phyloP scores from a whole-genome alignment of 2,888 invertebrate species.

The Microdon myrmicae region DNA sequence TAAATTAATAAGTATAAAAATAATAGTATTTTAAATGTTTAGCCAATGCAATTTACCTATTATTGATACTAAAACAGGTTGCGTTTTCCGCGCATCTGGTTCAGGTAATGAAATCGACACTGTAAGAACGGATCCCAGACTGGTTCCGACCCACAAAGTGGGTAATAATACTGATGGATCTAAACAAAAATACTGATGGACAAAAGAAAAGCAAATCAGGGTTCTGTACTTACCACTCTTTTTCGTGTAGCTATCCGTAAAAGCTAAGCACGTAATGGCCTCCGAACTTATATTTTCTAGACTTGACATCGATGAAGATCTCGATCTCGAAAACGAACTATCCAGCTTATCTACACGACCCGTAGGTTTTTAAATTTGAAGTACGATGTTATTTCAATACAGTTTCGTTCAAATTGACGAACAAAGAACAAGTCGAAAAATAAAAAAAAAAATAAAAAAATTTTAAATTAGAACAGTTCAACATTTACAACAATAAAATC shows the following conservation, averaged over 20 bases:
- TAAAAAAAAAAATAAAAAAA: slow-evolving; percentile 41
- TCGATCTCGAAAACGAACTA: slow-evolving; percentile 94
- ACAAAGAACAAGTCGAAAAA: slow-evolving; percentile 30
- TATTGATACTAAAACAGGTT: slow-evolving; percentile 88
- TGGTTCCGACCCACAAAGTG: slow-evolving; percentile 98
- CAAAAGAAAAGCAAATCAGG: slow-evolving; percentile 7
- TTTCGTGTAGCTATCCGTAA: slow-evolving; percentile 94
- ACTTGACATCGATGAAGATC: slow-evolving; percentile 97
- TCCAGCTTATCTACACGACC: slow-evolving; percentile 92
- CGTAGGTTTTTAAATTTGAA: slow-evolving; percentile 42
- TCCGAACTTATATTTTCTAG: slow-evolving; percentile 96
- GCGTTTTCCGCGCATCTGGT: slow-evolving; percentile 82
- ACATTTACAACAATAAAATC: neutral
- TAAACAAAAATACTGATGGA: slow-evolving; percentile 60
- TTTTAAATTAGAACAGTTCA: slow-evolving; percentile 30
- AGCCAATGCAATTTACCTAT: slow-evolving; percentile 74
- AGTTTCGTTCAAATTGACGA: slow-evolving; percentile 34
- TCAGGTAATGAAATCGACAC: slow-evolving; percentile 87
- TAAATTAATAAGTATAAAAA: neutral
- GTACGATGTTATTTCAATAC: slow-evolving; percentile 6
- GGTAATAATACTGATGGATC: slow-evolving; percentile 86
- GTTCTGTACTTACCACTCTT: slow-evolving; percentile 81
- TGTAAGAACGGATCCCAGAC: slow-evolving; percentile 94
- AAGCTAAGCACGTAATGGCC: slow-evolving; percentile 94
- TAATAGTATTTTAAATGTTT: neutral